Evolutionary conservation across 1,140 invertebrate species (phyloP).

Genomic region (Sinonovacula constricta): DNA sequence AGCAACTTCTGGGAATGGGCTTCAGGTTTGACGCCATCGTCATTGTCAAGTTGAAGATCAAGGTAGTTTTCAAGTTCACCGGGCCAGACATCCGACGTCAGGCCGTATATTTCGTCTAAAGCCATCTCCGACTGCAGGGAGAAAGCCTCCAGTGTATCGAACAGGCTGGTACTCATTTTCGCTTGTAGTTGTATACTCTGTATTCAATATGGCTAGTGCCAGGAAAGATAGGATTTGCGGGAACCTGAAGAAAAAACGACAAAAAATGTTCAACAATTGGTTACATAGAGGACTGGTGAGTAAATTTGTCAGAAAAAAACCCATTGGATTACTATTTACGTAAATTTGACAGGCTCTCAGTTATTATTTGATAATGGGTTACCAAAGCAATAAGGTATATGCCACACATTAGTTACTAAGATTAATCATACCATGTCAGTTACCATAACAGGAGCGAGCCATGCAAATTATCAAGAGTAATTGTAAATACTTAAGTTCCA

Average conservation of each 20-base stretch:
- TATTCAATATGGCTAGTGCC: constrained; percentile 34
- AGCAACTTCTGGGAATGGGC: constrained; percentile 18
- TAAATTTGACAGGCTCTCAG: not conserved
- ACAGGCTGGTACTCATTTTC: constrained; percentile 1
- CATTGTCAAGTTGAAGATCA: constrained; percentile 19
- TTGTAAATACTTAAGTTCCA: no score
- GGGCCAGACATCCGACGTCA: constrained; percentile 39
- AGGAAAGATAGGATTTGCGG: constrained; percentile 13
- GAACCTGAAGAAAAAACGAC: constrained; percentile 28
- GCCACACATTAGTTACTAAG: no score
- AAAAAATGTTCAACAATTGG: not conserved
- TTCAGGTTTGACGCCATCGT: constrained; percentile 29
- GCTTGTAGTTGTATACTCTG: not conserved
- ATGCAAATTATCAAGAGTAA: no score
- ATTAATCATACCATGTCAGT: no score
- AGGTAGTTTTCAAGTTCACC: constrained; percentile 47
- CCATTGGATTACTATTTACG: not conserved
- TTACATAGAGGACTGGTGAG: not conserved
- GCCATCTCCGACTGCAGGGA: constrained; percentile 8
- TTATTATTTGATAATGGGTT: not conserved
- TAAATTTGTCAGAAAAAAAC: not conserved
- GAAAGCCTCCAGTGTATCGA: constrained; percentile 33
- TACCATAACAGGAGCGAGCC: no score
- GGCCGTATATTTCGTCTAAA: constrained; percentile 35
- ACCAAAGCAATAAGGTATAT: not conserved